A percentile compares a stretch with the other conserved stretches of the same genome.
Conservation (phyloP, 2,888 invertebrate species). For the Phrixothrix hirtus region DNA sequence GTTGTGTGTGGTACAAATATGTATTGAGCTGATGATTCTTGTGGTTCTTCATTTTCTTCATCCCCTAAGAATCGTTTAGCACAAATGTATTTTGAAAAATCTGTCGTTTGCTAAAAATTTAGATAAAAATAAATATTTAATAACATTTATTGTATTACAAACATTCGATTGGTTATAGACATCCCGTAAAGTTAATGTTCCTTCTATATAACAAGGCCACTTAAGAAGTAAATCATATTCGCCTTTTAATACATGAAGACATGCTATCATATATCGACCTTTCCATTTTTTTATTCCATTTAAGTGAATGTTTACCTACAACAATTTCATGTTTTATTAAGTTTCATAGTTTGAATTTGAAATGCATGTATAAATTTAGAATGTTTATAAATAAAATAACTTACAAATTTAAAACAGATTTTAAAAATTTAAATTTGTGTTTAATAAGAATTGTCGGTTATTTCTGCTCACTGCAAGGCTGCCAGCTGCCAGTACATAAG, state of each 20-base stretch:
- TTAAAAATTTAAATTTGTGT: too few relatives aligned
- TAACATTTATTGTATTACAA: conserved; percentile 21
- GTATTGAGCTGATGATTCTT: conserved; percentile 60
- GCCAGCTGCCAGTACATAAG: too few relatives aligned
- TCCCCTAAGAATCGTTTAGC: conserved; percentile 59
- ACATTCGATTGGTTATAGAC: conserved; percentile 50
- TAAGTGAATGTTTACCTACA: conserved; percentile 67
- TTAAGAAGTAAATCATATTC: conserved; percentile 71
- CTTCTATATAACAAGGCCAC: conserved; percentile 73
- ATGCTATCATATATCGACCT: conserved; percentile 71
- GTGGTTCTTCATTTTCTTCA: conserved; percentile 53
- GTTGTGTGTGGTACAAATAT: conserved; percentile 70
- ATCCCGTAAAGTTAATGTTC: conserved; percentile 69
- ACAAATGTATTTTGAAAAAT: conserved; percentile 67
- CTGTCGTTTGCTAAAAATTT: conserved; percentile 60
- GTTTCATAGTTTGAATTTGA: too few relatives aligned
- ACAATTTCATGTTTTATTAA: conserved; percentile 4
- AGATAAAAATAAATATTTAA: too few relatives aligned
- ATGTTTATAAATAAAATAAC: background rate
- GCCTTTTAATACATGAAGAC: conserved; percentile 69
- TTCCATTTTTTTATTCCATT: conserved; percentile 80
- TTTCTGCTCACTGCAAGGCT: too few relatives aligned
- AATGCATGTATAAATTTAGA: background rate
- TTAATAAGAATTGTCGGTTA: too few relatives aligned
- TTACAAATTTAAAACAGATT: background rate